Percentiles rank a stretch among this genome's conserved stretches.
Conservation (phyloP, 1,140 invertebrate species). For the Pogonognathellus flavescens region DNA sequence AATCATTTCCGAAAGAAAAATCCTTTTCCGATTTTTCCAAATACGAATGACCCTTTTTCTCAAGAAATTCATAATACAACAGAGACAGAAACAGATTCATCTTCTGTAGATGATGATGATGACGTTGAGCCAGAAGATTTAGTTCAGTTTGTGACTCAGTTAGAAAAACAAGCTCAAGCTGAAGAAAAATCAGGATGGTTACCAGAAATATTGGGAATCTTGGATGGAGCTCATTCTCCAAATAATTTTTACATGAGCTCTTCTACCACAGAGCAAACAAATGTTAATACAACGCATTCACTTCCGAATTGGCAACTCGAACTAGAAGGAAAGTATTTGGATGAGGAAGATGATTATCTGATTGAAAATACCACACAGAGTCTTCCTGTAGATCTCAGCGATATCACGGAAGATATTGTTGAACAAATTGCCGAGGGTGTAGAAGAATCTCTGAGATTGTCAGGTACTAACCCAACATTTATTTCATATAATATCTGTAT, state of each 20-base stretch:
- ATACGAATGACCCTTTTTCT: not conserved
- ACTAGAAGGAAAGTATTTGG: not conserved
- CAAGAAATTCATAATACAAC: not conserved
- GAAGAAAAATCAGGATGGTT: constrained; percentile 51
- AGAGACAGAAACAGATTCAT: not conserved
- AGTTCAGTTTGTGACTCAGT: constrained; percentile 43
- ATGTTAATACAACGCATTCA: not conserved
- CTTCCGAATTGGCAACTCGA: not conserved
- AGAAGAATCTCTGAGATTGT: constrained; percentile 58
- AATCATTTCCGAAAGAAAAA: constrained; percentile 4
- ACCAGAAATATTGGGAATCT: constrained; percentile 53
- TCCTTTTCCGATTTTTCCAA: not conserved
- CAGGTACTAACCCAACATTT: too few species aligned
- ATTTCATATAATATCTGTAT: too few species aligned
- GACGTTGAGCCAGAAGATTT: constrained; percentile 42
- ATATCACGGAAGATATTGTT: constrained; percentile 61
- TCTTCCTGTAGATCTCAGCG: constrained; percentile 55
- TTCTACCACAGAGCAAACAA: not conserved
- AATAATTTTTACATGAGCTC: not conserved
- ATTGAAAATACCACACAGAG: not conserved
- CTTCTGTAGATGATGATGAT: not conserved
- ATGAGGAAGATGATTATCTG: not conserved
- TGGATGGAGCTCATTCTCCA: not conserved
- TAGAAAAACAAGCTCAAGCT: constrained; percentile 56
- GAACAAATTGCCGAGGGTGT: constrained; percentile 59